Base-by-base conservation (phyloP, 1,140 invertebrate species). In the Brachionus asplanchnoidis region DNA sequence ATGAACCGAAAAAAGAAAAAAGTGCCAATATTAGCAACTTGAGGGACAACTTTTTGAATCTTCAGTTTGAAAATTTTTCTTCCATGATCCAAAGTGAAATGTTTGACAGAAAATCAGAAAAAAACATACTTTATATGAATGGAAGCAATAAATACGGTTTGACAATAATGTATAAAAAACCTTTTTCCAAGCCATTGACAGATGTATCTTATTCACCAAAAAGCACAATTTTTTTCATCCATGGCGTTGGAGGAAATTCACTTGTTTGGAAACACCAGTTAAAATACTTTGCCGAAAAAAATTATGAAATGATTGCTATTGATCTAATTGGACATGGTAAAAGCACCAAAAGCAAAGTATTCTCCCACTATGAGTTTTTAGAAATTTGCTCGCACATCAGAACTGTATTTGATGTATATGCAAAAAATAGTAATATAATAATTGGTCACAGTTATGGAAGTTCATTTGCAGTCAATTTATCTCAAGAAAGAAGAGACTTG, bases 241-340 rank as follows among this genome's bases (percentile, higher is more conserved):
- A 94, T 88, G 93, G 93, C 7, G 93, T 94, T 85, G 93, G 93
- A 7, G 92, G 92, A 9, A 93, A 92, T 3, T 92, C 93, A n/a
- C 92, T 93, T 85, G 88, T 92, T 26, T 94, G 93, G 91, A 91
- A 91, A 80, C 86, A 91, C 70, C 92, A 94, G 86, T 89, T 94
- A 1, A 88, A 90, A 40, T 93, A 92, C 88, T 93, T 94, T 87
- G 88, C 90, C 1, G 88, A 87, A 44, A 88, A 90, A 79, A 93
- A 93, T 0, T 93, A 92, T 88, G 93, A 93, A 86, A 92, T 93
- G 70, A 89, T 94, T 53, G 93, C 93, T 0, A 92, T 93, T 4
- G 93, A 94, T 87, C 89, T 94, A 87, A 88, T 94, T 23, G 93
- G 93, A 1, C 93, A 94, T 88, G 93, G 93, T 1, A 91, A 92